phyloP scores from a whole-genome alignment of 2,797 vertebrate species.

The Botia kubotai region DNA sequence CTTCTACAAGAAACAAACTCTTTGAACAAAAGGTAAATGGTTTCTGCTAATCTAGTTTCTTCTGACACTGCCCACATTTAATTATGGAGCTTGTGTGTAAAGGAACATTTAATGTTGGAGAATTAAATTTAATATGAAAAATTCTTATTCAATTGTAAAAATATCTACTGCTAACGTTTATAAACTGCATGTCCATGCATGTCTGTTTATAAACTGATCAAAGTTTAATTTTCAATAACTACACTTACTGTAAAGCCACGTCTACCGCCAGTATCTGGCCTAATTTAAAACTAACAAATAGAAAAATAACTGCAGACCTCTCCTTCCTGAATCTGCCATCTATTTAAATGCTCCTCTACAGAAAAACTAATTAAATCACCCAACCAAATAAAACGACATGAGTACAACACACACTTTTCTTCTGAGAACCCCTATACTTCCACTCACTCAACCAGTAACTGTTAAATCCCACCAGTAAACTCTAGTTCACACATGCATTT shows the following conservation, averaged over 20 bases:
- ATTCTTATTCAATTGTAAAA: constrained; percentile 39
- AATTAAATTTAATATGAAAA: constrained; percentile 54
- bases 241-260: not conserved
- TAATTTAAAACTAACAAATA: not conserved
- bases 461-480: too few relatives aligned
- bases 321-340: too few relatives aligned
- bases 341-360: too few relatives aligned
- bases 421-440: too few relatives aligned
- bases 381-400: too few relatives aligned
- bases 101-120: constrained; percentile 51
- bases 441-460: too few relatives aligned
- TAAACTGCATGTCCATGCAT: not conserved
- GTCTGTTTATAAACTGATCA: not conserved
- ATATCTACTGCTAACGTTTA: constrained; percentile 17
- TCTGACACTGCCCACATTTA: constrained; percentile 64
- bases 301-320: too few relatives aligned
- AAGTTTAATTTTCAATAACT: not conserved
- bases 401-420: too few relatives aligned
- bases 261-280: not conserved
- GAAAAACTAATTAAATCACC: too few relatives aligned
- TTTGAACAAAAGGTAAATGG: constrained; percentile 66
- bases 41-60: constrained; percentile 64
- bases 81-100: constrained; percentile 59
- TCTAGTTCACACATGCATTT: too few relatives aligned
- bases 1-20: constrained; percentile 47